Percentiles rank a stretch among this genome's conserved stretches.
phyloP scores from a whole-genome alignment of 2,888 invertebrate genomes.

The Euplagia quadripunctaria region DNA sequence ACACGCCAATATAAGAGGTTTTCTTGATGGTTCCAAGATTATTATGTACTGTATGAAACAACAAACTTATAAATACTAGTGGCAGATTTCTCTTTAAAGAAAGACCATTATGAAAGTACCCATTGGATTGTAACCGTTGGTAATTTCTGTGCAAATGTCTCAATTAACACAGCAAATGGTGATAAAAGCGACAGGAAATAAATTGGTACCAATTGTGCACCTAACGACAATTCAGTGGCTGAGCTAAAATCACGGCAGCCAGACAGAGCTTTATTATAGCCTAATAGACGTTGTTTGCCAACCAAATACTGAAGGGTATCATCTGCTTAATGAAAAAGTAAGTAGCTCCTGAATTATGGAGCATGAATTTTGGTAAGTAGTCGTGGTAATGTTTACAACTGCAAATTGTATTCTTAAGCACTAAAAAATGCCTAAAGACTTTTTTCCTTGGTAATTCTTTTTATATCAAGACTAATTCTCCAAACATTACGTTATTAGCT shows the following conservation, averaged over 20 bases:
- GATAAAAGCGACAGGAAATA: conserved; percentile 76
- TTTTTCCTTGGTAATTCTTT: not conserved
- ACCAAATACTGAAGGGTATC: conserved; percentile 31
- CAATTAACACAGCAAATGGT: conserved; percentile 77
- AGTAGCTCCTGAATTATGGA: conserved; percentile 37
- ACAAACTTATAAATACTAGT: not conserved
- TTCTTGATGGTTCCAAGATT: too few relatives aligned
- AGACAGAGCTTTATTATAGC: conserved; percentile 52
- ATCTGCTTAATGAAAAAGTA: conserved; percentile 42
- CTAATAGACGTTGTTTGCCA: conserved; percentile 58
- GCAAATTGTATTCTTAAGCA: not conserved
- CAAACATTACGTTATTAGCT: not conserved
- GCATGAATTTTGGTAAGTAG: conserved; percentile 35
- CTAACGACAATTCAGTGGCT: conserved; percentile 69
- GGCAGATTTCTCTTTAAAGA: conserved; percentile 42
- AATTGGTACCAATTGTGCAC: conserved; percentile 73
- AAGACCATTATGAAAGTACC: conserved; percentile 50
- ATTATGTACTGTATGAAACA: not conserved
- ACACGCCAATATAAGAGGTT: too few relatives aligned
- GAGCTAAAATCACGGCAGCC: conserved; percentile 57
- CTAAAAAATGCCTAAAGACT: not conserved
- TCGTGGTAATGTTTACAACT: conserved; percentile 27
- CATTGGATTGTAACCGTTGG: conserved; percentile 57
- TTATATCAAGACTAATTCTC: not conserved
- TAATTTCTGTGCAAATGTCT: conserved; percentile 80